A percentile compares a stretch with the other conserved stretches of the same genome.
Conservation (phyloP, 1,140 invertebrate species). For the Tetramorium alpestre region DNA sequence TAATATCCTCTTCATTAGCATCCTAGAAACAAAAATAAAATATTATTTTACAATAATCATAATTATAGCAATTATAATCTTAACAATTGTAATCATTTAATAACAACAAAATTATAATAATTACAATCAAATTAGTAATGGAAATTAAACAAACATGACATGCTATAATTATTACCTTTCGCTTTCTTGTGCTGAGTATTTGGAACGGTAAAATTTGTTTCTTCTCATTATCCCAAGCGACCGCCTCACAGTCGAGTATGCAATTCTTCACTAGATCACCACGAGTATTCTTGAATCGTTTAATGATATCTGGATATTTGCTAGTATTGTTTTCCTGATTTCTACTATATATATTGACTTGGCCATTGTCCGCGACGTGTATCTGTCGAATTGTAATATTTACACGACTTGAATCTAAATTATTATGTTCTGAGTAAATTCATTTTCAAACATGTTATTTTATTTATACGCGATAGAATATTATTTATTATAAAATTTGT, state of each 20-base stretch:
- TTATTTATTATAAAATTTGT: neutral
- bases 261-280: slow-evolving; percentile 91
- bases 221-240: slow-evolving; percentile 97
- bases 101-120: neutral
- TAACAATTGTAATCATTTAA: neutral
- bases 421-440: neutral
- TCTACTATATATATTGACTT: slow-evolving; percentile 95
- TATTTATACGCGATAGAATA: neutral
- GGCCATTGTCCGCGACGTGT: slow-evolving; percentile 90
- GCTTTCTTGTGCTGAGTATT: slow-evolving; percentile 97
- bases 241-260: slow-evolving; percentile 98
- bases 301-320: slow-evolving; percentile 99
- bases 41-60: neutral
- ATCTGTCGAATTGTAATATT: slow-evolving; percentile 86
- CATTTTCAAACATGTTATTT: neutral
- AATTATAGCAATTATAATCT: slow-evolving; percentile 18
- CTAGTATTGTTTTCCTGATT: slow-evolving; percentile 99
- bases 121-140: neutral
- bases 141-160: neutral
- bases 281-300: slow-evolving; percentile 88
- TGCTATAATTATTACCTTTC: slow-evolving; percentile 89
- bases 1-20: slow-evolving; percentile 95
- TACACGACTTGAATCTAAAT: slow-evolving; percentile 26
- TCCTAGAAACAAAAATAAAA: slow-evolving; percentile 87
- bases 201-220: slow-evolving; percentile 99